Base-by-base conservation (phyloP, 1,140 invertebrate genomes). In the Atta colombica region DNA sequence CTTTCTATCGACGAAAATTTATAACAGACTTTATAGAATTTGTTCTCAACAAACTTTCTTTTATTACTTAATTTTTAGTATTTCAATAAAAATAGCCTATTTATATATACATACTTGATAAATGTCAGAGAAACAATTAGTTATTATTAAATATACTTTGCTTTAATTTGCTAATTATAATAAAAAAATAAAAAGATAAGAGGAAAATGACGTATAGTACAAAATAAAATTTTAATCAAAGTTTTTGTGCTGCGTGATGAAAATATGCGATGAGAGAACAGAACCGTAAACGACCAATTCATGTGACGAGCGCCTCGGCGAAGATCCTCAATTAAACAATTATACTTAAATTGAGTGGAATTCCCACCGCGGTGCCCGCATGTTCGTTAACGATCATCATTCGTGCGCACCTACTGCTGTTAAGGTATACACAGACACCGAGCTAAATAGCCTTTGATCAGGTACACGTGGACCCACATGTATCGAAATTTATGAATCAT, bases 281-380 rank as follows among this genome's bases (percentile, higher is more conserved):
- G 72, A 77, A 63, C 49, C 58, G 66, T 68, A 66, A 85, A 88
- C 91, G 87, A 89, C 51, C 68, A 87, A 86, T 88, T 89, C 81
- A 60, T 88, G 77, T 77, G 66, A 66, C 28, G 81, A 89, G 89
- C 88, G 69, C 84, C 87, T 88, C 91, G 88, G 88, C 89, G 92
- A 92, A 88, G 90, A 91, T 93, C 92, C 89, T 94, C 91, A 93
- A 94, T 94, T 94, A 94, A 94, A 94, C 91, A 94, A 94, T 94
- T 94, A 94, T 89, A 77, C 90, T 89, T 93, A 92, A 94, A 94
- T 93, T 92, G 91, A 93, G 87, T 84, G 90, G 89, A 93, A 92
- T 93, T 93, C 91, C 92, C 90, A 91, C 66, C 89, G 85, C 66
- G 77, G 82, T 77, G 75, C 93, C 93, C 93, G 93, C 92, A 94